These are phyloP conservation scores for Hypercompe scribonia DNA, from an alignment of 2,888 invertebrate genomes.

Conservation along the genomic window DNA sequence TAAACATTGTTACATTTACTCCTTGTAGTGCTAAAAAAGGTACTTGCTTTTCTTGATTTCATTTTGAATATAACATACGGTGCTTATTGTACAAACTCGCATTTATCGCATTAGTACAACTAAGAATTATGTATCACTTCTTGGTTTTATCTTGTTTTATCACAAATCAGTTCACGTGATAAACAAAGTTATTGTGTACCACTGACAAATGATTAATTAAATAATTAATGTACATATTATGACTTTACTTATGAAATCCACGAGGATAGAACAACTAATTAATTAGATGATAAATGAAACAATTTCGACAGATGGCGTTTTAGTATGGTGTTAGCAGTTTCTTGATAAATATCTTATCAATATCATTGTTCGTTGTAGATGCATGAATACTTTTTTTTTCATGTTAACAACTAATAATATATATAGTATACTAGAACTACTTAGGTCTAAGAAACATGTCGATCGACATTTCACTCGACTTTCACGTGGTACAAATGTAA, in stretches of 20 bases:
- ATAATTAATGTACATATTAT: constrained; percentile 21
- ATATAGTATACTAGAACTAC: neutral
- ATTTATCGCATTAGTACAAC: neutral
- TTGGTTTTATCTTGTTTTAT: constrained; percentile 17
- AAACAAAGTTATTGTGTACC: constrained; percentile 44
- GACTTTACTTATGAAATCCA: constrained; percentile 35
- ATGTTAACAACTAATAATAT: too few relatives aligned
- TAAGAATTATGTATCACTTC: constrained; percentile 14
- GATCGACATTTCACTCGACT: too few relatives aligned
- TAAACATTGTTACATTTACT: neutral
- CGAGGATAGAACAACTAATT: constrained; percentile 53
- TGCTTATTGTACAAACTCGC: too few relatives aligned
- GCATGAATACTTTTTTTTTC: too few relatives aligned
- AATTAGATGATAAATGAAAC: constrained; percentile 45
- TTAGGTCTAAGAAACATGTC: too few relatives aligned
- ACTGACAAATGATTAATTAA: constrained; percentile 40
- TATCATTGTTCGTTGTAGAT: constrained; percentile 15
- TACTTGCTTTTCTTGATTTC: neutral
- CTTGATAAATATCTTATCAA: constrained; percentile 43
- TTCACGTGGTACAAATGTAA: neutral
- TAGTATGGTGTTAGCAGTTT: constrained; percentile 45
- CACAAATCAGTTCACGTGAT: constrained; percentile 45
- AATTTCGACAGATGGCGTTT: constrained; percentile 33
- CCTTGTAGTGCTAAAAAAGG: neutral
- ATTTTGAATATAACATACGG: neutral